These are phyloP conservation scores for Ormyrus thymus DNA, from an alignment of 2,888 invertebrate genomes.

Conservation along the genomic window DNA sequence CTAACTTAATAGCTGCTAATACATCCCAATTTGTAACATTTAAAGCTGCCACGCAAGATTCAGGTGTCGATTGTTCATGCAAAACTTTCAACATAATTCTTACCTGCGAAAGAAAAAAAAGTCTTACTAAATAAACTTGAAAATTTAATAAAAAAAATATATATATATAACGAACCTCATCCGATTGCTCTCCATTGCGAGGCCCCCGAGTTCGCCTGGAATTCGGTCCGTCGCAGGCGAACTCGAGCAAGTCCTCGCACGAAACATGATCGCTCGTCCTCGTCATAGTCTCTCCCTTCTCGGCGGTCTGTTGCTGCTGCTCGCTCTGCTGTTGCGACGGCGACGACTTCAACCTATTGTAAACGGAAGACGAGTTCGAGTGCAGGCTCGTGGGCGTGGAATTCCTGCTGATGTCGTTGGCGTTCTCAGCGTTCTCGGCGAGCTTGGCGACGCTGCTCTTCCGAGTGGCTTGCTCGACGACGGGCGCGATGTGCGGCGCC, in stretches of 20 bases:
- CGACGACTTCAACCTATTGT: constrained; percentile 21
- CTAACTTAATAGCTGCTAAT: constrained; percentile 89
- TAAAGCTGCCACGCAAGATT: constrained; percentile 87
- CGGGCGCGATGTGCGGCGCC: constrained; percentile 30
- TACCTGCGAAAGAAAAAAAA: constrained; percentile 77
- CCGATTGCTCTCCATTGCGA: constrained; percentile 85
- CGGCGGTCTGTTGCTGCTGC: constrained; percentile 55
- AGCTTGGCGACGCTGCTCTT: constrained; percentile 61
- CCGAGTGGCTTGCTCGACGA: constrained; percentile 55
- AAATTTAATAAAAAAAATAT: not conserved
- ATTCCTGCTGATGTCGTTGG: constrained; percentile 59
- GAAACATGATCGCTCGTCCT: constrained; percentile 86
- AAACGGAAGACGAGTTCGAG: constrained; percentile 3
- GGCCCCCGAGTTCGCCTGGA: constrained; percentile 82
- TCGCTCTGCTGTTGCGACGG: constrained; percentile 44
- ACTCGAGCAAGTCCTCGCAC: constrained; percentile 92
- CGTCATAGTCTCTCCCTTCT: constrained; percentile 56
- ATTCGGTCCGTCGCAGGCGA: constrained; percentile 88
- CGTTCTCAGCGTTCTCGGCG: constrained; percentile 13
- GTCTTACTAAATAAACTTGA: not conserved
- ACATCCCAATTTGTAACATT: constrained; percentile 93
- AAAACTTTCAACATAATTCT: constrained; percentile 93
- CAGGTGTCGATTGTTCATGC: constrained; percentile 77
- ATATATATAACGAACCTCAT: constrained; percentile 85
- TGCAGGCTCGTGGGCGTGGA: constrained; percentile 55